Base-by-base conservation (phyloP, 2,888 invertebrate genomes). In the Nipponacmea schrenckii region DNA sequence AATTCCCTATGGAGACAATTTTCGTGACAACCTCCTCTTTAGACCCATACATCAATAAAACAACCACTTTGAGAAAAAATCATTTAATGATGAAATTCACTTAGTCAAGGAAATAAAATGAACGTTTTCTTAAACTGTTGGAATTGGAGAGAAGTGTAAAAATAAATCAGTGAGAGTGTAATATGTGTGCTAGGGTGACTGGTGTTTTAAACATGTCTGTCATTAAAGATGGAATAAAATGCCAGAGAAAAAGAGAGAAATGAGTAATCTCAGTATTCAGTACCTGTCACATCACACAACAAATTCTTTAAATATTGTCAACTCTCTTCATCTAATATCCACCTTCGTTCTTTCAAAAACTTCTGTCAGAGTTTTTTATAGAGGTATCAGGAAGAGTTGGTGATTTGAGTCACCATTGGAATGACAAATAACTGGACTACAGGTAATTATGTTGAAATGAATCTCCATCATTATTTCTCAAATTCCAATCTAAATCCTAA, bases 61-160 rank as follows among this genome's bases (percentile, higher is more conserved):
- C 56, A 56, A 56, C 24, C 20, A 24, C 56, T 56, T 56, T 56
- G 56, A 56, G 56, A 56, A 56, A 56, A 56, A 56, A 56, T 56
- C 20, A 56, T 56, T 56, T 56, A 56, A 56, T 56, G 56, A 56
- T 14, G 56, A 56, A 56, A 56, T 56, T 56, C 56, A 56, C 56
- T 56, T 56, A 56, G 56, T 56, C 56, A 56, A 56, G 24, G 56
- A 24, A 56, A 24, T 56, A 24, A 56, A 56, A 10, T 20, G 56
- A 24, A 24, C 24, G 10, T 24, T 56, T 56, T 24, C 20, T 24
- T 20, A 10, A 24, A 56, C 20, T 15, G 56, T 24, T 56, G 56
- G 24, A 24, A 56, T 24, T 56, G 56, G 20, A 56, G n/a, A 20
- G 20, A 20, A 56, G 20, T 24, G 12, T 24, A 20, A 56, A 56